These are phyloP conservation scores for Cirrhinus molitorella DNA, from an alignment of 2,797 vertebrate genomes.

Conservation along the genomic window DNA sequence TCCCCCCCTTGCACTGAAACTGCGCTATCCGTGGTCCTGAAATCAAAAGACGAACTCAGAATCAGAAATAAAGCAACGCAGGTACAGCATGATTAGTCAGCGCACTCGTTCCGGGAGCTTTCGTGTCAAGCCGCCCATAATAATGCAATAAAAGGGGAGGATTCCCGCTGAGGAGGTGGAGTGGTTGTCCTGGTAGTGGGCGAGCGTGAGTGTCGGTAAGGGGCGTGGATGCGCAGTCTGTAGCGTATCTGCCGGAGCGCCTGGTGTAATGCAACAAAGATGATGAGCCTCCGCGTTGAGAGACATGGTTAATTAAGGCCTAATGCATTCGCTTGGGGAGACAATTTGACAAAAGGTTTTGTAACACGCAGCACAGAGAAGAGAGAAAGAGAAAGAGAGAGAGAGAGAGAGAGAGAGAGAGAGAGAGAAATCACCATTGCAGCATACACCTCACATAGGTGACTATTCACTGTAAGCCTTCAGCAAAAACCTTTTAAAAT, in stretches of 20 bases:
- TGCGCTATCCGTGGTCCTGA: slow-evolving; percentile 64
- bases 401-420: background rate
- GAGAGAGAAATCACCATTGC: slow-evolving; percentile 35
- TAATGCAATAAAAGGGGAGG: slow-evolving; percentile 62
- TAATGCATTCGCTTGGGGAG: slow-evolving; percentile 39
- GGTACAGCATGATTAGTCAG: slow-evolving; percentile 41
- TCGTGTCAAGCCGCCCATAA: slow-evolving; percentile 55
- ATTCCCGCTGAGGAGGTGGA: slow-evolving; percentile 61
- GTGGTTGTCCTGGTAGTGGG: slow-evolving; percentile 57
- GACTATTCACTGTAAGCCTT: slow-evolving; percentile 11
- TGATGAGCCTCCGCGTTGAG: slow-evolving; percentile 33
- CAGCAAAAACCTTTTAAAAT: slow-evolving; percentile 18
- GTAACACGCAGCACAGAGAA: slow-evolving; percentile 25
- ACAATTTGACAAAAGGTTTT: slow-evolving; percentile 48
- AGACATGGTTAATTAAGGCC: slow-evolving; percentile 43
- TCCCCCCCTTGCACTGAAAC: background rate
- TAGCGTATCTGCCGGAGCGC: slow-evolving; percentile 20
- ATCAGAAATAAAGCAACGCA: slow-evolving; percentile 18
- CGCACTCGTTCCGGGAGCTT: slow-evolving; percentile 60
- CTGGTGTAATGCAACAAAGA: slow-evolving; percentile 47
- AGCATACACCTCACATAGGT: slow-evolving; percentile 28
- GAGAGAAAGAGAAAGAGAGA: too few species aligned
- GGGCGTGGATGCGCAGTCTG: slow-evolving; percentile 55
- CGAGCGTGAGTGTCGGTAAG: slow-evolving; percentile 59
- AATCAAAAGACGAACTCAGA: background rate